These are phyloP conservation scores for Penaeus vannamei DNA, from an alignment of 1,140 invertebrate species.

Conservation along the genomic window DNA sequence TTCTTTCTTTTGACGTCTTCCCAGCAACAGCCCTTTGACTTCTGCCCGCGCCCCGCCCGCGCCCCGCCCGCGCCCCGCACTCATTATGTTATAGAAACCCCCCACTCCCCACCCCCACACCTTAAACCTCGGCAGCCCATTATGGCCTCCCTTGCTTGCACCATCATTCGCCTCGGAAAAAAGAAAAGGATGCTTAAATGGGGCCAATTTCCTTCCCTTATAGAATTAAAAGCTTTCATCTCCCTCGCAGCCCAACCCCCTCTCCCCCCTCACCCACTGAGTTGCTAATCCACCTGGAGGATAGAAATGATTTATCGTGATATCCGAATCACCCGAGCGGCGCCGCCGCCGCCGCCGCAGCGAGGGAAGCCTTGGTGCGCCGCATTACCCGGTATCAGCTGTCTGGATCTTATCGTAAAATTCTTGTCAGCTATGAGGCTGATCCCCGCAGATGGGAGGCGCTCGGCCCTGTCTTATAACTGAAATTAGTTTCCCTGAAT, in stretches of 20 bases:
- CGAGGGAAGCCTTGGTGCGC: no score
- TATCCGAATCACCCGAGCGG: no score
- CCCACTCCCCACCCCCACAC: no score
- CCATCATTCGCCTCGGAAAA: conserved; percentile 1
- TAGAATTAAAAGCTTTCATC: conserved; percentile 44
- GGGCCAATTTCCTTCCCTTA: conserved; percentile 46
- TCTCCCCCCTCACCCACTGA: background rate
- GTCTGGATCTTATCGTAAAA: conserved; percentile 34
- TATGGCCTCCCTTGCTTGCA: no score
- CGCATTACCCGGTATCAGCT: no score
- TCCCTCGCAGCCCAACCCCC: background rate
- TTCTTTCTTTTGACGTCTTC: no score
- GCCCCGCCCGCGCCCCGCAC: no score
- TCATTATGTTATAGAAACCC: no score
- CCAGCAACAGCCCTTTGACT: no score
- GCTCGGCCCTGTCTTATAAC: conserved; percentile 30
- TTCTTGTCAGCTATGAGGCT: conserved; percentile 53
- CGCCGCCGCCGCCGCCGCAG: no score
- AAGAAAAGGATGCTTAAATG: conserved; percentile 12
- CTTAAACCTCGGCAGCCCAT: no score
- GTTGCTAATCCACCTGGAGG: background rate
- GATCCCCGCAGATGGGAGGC: conserved; percentile 43
- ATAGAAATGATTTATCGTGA: background rate
- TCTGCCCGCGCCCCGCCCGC: no score
- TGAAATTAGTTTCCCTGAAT: conserved; percentile 32